Percentiles rank a stretch among this genome's conserved stretches.
phyloP scores from a whole-genome alignment of 2,797 vertebrate species.

The Halcyon badia region DNA sequence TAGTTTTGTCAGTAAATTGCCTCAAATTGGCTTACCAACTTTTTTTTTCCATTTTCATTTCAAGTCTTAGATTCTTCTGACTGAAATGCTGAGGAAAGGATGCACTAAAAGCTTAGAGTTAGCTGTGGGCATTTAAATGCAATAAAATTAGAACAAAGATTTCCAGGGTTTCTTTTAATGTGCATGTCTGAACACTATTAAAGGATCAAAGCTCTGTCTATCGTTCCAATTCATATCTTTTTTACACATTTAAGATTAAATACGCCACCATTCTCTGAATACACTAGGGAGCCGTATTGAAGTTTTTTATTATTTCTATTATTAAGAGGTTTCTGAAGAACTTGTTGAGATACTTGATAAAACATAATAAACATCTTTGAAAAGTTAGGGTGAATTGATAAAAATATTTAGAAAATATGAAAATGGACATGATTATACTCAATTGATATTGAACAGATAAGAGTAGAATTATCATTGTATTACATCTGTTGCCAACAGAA shows the following conservation, averaged over 20 bases:
- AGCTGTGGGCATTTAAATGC: not conserved
- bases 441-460: not conserved
- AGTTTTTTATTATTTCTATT: conserved; percentile 18
- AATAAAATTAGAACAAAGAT: conserved; percentile 20
- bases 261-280: not conserved
- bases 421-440: not conserved
- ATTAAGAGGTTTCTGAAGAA: conserved; percentile 33
- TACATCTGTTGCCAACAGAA: not conserved
- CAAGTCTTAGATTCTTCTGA: conserved; percentile 33
- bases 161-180: not conserved
- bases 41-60: conserved; percentile 16
- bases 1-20: conserved; percentile 50
- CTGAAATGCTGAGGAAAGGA: not conserved
- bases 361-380: not conserved
- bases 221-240: not conserved
- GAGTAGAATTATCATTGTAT: not conserved
- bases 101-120: not conserved
- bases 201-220: conserved; percentile 28
- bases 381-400: not conserved
- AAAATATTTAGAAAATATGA: not conserved
- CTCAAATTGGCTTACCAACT: conserved; percentile 13
- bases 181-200: not conserved
- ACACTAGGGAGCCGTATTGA: not conserved
- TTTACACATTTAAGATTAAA: conserved; percentile 45
- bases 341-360: conserved; percentile 35